Evolutionary conservation across 2,888 invertebrate species (phyloP).

Genomic region (Seira ritae): DNA sequence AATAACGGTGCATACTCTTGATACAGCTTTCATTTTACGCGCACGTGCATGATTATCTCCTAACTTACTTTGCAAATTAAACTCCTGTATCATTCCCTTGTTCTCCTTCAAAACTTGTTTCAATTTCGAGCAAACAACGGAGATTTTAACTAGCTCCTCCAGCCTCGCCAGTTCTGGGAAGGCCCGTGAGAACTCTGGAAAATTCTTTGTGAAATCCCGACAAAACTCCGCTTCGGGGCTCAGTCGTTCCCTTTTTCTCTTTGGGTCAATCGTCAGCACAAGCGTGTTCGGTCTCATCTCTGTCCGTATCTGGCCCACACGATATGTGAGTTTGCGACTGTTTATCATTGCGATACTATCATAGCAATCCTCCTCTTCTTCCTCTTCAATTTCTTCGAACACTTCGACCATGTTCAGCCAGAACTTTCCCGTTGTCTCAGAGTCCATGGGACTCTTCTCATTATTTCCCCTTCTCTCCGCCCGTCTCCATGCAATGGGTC

Average conservation of each 20-base stretch:
- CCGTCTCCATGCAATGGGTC: slow-evolving; percentile 56
- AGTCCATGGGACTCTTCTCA: slow-evolving; percentile 8
- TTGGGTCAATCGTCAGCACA: slow-evolving; percentile 54
- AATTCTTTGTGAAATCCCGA: slow-evolving; percentile 60
- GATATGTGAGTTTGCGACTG: slow-evolving; percentile 42
- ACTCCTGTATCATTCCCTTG: slow-evolving; percentile 47
- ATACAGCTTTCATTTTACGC: slow-evolving; percentile 28
- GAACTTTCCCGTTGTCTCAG: slow-evolving; percentile 51
- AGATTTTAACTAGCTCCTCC: slow-evolving; percentile 65
- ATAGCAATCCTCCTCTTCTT: slow-evolving; percentile 31
- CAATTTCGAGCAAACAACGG: slow-evolving; percentile 63
- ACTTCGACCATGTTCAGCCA: slow-evolving; percentile 62
- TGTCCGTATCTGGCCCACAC: slow-evolving; percentile 60
- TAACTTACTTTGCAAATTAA: background rate
- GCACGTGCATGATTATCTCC: too few relatives aligned
- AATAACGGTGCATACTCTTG: slow-evolving; percentile 38
- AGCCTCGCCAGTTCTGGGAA: slow-evolving; percentile 65
- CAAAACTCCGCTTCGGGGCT: slow-evolving; percentile 62
- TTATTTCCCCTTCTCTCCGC: slow-evolving; percentile 39
- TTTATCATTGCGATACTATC: background rate
- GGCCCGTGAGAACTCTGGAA: slow-evolving; percentile 58
- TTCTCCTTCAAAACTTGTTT: slow-evolving; percentile 55
- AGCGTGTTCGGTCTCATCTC: slow-evolving; percentile 62
- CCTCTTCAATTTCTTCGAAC: slow-evolving; percentile 67
- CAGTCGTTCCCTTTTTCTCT: slow-evolving; percentile 31